These are phyloP conservation scores for Melipona quadrifasciata DNA, from an alignment of 1,140 invertebrate genomes.

Conservation along the genomic window DNA sequence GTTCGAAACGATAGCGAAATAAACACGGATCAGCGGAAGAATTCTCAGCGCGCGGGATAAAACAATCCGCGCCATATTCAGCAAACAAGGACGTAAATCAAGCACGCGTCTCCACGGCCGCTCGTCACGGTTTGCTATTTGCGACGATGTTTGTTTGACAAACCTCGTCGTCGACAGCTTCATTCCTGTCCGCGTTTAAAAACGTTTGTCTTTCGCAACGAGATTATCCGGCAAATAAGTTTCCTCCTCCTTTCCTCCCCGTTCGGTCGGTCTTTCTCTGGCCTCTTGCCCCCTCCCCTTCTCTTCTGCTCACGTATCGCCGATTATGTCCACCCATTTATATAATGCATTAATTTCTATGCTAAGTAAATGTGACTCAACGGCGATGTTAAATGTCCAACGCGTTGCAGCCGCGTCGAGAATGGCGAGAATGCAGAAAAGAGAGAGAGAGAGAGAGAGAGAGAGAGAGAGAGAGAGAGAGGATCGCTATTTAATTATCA, in stretches of 20 bases:
- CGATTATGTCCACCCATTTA: conserved; percentile 13
- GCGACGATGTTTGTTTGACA: conserved; percentile 23
- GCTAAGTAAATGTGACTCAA: conserved; percentile 25
- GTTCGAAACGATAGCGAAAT: too few relatives aligned
- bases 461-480: too few relatives aligned
- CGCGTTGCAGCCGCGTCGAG: neutral
- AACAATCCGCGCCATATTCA: neutral
- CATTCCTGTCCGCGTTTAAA: conserved; percentile 4
- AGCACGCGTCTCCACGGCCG: neutral
- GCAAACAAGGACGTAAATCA: conserved; percentile 28
- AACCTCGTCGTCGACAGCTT: conserved; percentile 2
- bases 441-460: neutral
- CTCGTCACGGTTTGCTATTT: neutral
- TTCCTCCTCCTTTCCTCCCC: neutral
- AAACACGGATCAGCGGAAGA: neutral
- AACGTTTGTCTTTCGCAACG: conserved; percentile 35
- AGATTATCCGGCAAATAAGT: conserved; percentile 30
- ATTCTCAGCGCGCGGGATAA: too few relatives aligned
- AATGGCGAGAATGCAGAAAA: neutral
- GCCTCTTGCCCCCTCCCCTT: neutral
- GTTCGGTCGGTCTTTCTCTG: neutral
- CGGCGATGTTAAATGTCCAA: conserved; percentile 33
- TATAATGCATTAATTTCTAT: conserved; percentile 51
- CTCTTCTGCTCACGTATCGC: neutral
- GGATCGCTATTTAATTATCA: conserved; percentile 32